Percentiles rank a stretch among this genome's conserved stretches.
These are phyloP conservation scores for Mylabris sibirica DNA, from an alignment of 2,888 invertebrate genomes.

Conservation along the genomic window DNA sequence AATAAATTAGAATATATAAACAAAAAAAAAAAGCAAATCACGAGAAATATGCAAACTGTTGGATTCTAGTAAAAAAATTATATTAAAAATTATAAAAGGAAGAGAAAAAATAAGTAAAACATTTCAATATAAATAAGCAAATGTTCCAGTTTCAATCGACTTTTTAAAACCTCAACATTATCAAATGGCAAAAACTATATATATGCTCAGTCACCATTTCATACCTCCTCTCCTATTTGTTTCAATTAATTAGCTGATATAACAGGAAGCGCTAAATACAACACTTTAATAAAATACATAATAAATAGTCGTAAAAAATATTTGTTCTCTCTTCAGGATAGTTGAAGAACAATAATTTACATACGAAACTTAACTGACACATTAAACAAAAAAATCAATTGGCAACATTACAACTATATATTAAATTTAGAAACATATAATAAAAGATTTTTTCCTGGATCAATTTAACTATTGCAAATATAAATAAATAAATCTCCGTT, in stretches of 20 bases:
- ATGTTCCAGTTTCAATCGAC: conserved; percentile 6
- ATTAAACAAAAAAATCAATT: conserved; percentile 2
- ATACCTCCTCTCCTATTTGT: conserved; percentile 7
- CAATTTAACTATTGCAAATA: background rate
- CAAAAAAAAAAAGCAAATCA: background rate
- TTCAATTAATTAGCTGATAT: conserved; percentile 12
- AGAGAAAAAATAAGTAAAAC: background rate
- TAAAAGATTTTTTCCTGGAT: background rate
- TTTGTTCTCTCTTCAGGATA: background rate
- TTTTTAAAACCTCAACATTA: background rate
- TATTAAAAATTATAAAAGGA: background rate
- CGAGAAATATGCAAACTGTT: conserved; percentile 12
- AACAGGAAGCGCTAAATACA: conserved; percentile 12
- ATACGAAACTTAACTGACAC: background rate
- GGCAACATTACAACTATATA: conserved; percentile 10
- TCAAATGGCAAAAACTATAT: conserved; percentile 1
- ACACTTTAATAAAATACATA: conserved; percentile 9
- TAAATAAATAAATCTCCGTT: background rate
- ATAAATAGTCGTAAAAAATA: background rate
- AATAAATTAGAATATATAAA: background rate
- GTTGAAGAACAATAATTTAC: background rate
- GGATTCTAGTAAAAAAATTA: conserved; percentile 4
- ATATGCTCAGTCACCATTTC: conserved; percentile 9
- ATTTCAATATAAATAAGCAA: background rate
- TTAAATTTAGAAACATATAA: conserved; percentile 5